Evolutionary conservation across 1,140 invertebrate genomes (phyloP).

Genomic region (Mylabris phalerata): DNA sequence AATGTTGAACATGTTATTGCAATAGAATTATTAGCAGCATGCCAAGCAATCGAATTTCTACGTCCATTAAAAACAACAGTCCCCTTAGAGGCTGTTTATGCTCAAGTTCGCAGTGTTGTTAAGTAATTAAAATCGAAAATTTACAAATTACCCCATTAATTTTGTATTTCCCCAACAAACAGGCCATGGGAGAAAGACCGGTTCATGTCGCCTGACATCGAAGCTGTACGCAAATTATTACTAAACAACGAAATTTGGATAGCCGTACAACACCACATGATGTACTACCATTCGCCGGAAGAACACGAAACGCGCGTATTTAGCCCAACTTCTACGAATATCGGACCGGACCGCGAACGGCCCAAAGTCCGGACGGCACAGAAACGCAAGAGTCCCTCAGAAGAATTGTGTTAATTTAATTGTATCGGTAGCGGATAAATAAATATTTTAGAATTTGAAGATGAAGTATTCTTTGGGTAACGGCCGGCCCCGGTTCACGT

Average conservation of each 20-base stretch:
- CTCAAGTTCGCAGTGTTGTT: conserved; percentile 52
- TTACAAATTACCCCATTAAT: background rate
- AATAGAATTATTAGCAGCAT: conserved; percentile 64
- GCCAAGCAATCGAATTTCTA: conserved; percentile 70
- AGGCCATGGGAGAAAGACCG: conserved; percentile 58
- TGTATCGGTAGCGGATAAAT: too few species aligned
- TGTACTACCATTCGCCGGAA: conserved; percentile 44
- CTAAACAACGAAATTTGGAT: conserved; percentile 53
- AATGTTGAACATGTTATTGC: conserved; percentile 64
- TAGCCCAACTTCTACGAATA: conserved; percentile 42
- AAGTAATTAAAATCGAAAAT: conserved; percentile 34
- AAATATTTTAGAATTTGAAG: too few species aligned
- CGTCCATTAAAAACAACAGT: conserved; percentile 62
- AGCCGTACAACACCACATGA: conserved; percentile 45
- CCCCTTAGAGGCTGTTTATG: conserved; percentile 63
- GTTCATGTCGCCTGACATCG: conserved; percentile 63
- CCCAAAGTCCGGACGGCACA: conserved; percentile 21
- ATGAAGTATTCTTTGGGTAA: too few species aligned
- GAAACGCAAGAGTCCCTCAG: conserved; percentile 7
- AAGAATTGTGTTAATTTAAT: background rate
- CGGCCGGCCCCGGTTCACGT: too few species aligned
- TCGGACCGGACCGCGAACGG: conserved; percentile 24
- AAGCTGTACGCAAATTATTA: conserved; percentile 52
- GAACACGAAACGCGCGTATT: conserved; percentile 45
- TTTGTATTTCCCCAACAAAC: conserved; percentile 30